phyloP scores from a whole-genome alignment of 1,140 invertebrate species.

The Temnothorax longispinosus region DNA sequence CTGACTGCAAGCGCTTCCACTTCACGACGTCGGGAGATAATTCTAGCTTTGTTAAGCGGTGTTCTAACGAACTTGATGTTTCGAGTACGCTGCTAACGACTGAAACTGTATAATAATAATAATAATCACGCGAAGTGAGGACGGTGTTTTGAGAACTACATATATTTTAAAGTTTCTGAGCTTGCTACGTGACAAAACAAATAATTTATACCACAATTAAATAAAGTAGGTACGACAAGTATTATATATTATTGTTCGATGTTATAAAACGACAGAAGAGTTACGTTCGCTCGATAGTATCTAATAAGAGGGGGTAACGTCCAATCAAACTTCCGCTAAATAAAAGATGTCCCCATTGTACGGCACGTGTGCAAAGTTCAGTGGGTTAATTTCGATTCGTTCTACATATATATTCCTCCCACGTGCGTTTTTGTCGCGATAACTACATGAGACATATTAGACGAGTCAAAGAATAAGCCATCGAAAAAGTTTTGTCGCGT shows the following conservation, averaged over 20 bases:
- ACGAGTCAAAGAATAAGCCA: not conserved
- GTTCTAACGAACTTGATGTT: slow-evolving; percentile 51
- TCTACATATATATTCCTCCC: not conserved
- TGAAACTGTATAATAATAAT: slow-evolving; percentile 30
- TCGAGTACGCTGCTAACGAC: slow-evolving; percentile 28
- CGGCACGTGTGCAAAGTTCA: not conserved
- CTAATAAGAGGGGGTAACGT: not conserved
- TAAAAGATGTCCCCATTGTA: not conserved
- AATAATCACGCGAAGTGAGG: slow-evolving; percentile 21
- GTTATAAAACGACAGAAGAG: not conserved
- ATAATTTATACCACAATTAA: not conserved
- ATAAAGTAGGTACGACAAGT: not conserved
- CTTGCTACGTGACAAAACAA: not conserved
- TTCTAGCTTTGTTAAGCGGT: slow-evolving; percentile 25
- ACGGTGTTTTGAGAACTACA: not conserved
- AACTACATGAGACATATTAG: not conserved
- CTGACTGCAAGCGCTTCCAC: slow-evolving; percentile 30
- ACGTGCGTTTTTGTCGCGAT: not conserved
- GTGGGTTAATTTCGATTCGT: not conserved
- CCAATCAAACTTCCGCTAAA: not conserved
- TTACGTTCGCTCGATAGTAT: not conserved
- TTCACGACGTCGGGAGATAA: slow-evolving; percentile 35
- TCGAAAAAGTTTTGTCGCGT: not conserved
- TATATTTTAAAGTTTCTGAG: slow-evolving; percentile 6
- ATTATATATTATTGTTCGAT: not conserved